Evolutionary conservation across 2,113 vertebrate species (phyloP), one percentile per base, ranked within the genome.

Genomic region (Aegithalos caudatus): DNA sequence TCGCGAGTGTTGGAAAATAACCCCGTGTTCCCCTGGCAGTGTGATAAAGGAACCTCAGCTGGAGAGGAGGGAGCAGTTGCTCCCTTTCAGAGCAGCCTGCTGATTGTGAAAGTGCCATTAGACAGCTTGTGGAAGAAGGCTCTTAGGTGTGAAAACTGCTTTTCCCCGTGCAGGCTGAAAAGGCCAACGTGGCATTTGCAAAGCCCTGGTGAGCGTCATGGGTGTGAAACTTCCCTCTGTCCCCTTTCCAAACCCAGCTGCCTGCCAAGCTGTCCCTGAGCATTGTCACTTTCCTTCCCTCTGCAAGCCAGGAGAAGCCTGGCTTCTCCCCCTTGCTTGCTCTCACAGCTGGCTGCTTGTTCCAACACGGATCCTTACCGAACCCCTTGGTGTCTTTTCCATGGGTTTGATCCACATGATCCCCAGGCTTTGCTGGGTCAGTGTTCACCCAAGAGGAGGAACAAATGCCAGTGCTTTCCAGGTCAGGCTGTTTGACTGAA

Each of bases 161-260:
- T 69, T 61, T 74, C 72, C 64, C 60, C 18, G 10, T 13, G n/a
- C 20, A 0, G 65, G 44, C 92, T 89, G 81, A 33, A 91, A 96
- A 95, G 94, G 94, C 66, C 91, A 90, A 2, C 2, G 2, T 82
- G 88, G 79, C 82, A 82, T 92, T 95, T 92, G 85, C 78, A 71
- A 71, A 96, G 70, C 57, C 70, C 57, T 25, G 51, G 45, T 16
- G 54, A 90, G 45, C 64, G 7, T 48, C 12, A 3, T 4, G 0
- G 0, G 56, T 11, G 31, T 76, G 80, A 96, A 94, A 71, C 61
- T 88, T 72, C 78, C 57, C 67, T 72, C 66, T 42, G n/a, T 76
- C 58, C 74, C 29, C 40, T 72, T 64, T 82, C 67, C 69, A 85
- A 90, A 72, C 10, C 28, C 70, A 86, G 10, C 71, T 88, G 48